Conservation (phyloP, 2,888 invertebrate genomes). For the Cerceris ruficornis region DNA sequence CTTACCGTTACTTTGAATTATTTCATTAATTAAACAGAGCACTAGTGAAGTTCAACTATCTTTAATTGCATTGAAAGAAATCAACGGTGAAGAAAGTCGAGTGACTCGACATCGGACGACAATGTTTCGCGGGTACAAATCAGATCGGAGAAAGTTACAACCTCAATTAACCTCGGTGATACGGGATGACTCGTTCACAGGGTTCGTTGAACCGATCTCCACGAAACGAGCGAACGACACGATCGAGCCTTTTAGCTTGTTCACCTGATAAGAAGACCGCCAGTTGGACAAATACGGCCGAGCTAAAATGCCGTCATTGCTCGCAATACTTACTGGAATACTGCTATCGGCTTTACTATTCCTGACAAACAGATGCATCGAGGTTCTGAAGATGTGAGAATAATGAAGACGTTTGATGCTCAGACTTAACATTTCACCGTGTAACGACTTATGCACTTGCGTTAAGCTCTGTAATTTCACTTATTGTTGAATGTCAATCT, state of each 20-base stretch:
- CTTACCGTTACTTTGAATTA: not conserved
- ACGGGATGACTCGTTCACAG: constrained; percentile 57
- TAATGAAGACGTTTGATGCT: not conserved
- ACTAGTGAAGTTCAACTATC: not conserved
- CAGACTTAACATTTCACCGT: not conserved
- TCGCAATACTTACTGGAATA: not conserved
- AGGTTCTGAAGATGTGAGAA: not conserved
- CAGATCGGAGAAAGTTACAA: constrained; percentile 65
- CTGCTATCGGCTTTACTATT: not conserved
- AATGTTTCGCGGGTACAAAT: constrained; percentile 58
- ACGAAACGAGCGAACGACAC: constrained; percentile 38
- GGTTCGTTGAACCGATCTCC: constrained; percentile 58
- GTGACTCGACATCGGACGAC: constrained; percentile 33
- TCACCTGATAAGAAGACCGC: constrained; percentile 52
- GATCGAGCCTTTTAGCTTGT: constrained; percentile 41
- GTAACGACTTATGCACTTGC: no score
- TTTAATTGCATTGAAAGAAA: constrained; percentile 14
- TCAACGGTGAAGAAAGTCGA: constrained; percentile 39
- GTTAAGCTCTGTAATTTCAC: no score
- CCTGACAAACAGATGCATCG: no score
- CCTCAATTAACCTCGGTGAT: constrained; percentile 64
- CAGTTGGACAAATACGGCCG: constrained; percentile 35
- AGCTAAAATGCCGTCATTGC: not conserved
- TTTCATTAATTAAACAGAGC: not conserved
- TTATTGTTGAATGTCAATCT: no score